Base-by-base conservation (phyloP, 2,888 invertebrate genomes). In the Chrysolina americana region DNA sequence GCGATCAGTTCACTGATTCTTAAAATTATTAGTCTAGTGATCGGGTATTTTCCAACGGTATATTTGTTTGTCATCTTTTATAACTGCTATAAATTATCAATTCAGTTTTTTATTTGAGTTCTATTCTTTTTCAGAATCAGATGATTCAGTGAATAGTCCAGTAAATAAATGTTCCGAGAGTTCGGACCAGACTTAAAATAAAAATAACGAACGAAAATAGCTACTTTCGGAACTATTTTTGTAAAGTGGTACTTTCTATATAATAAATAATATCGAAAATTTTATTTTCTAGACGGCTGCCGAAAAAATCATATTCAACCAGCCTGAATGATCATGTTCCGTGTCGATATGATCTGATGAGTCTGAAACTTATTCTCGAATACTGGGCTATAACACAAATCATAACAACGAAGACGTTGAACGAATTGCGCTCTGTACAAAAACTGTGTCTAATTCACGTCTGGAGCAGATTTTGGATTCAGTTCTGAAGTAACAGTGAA, bases 401-500 rank as follows among this genome's bases (percentile, higher is more conserved):
- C 59, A 59, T 53, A 44, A 65, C 28, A 28, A 23, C 10, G 48
- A 36, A 53, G 19, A 68, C 5, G 17, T 15, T 50, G 53, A 48
- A 68, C 36, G n/a, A 41, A 21, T 23, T 8, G 41, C 15, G 19
- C n/a, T 28, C 19, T n/a, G 21, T 48, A 17, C 17, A 72, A 74
- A 75, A 71, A 65, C 68, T 65, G 71, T 64, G 56, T 71, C 71
- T 64, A 75, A 75, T 75, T 65, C 64, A 47, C 53, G 65, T 56
- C 59, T 74, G 68, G 68, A 63, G 64, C 47, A 73, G 70, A 70
- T 69, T 73, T 71, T 69, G 71, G 53, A 70, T 75, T 78, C 75
- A 73, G 76, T 63, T 65, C 73, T 79, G 50, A 71, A 68, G 53
- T 80, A 75, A 70, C 79, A 79, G 79, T 75, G 73, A 48, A 56